A percentile compares a stretch with the other conserved stretches of the same genome.
These are phyloP conservation scores for Periophthalmus magnuspinnatus DNA, from an alignment of 2,797 vertebrate species.

Conservation along the genomic window DNA sequence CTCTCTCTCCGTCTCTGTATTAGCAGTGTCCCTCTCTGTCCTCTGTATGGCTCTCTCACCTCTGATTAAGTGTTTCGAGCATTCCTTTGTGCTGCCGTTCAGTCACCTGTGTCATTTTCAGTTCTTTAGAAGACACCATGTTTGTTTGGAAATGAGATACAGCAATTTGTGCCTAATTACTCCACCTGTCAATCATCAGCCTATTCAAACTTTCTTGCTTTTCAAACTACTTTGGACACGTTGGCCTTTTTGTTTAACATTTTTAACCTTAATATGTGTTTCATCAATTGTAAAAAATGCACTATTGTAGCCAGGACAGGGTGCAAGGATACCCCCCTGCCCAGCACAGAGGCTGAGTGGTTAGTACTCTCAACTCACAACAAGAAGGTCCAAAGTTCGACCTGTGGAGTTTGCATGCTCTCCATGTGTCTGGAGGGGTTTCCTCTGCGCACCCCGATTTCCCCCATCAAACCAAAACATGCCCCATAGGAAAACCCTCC, in stretches of 20 bases:
- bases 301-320: neutral
- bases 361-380: no score
- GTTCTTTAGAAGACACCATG: neutral
- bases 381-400: no score
- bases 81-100: neutral
- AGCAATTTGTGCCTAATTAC: neutral
- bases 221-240: neutral
- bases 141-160: neutral
- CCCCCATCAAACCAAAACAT: no score
- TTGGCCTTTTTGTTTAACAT: neutral
- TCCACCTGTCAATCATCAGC: neutral
- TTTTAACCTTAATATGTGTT: neutral
- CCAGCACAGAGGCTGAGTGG: no score
- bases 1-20: no score
- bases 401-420: no score
- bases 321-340: no score
- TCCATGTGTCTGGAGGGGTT: no score
- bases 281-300: neutral
- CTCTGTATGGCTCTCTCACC: neutral
- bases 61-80: neutral
- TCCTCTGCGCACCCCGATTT: no score
- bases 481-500: no score
- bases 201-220: neutral
- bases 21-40: no score
- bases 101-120: slow-evolving; percentile 1